Evolutionary conservation across 2,888 invertebrate species (phyloP), one percentile per base, ranked within the genome.

Genomic region (Lithophane leautieri): DNA sequence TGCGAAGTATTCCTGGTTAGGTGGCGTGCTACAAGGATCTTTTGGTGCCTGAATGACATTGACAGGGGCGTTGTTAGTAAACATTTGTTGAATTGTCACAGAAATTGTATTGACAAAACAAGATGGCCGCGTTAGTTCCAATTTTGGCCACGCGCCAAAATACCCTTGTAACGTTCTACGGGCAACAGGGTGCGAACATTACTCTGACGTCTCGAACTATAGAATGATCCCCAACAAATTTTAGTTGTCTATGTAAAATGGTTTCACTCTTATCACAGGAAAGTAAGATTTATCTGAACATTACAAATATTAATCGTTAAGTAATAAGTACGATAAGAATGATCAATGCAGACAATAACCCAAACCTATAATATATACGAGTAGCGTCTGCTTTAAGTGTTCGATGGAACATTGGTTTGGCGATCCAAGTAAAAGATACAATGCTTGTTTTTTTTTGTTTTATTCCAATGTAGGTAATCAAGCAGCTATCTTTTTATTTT

Each of bases 121-220:
- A 67, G 16, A 19, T 56, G 34, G n/a, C 11, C 19, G n/a, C 19
- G 16, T 11, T 40, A 56, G 54, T 67, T n/a, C 56, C n/a, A 4
- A 54, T n/a, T 67, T 54, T 34, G 56, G 56, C n/a, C 16, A 11
- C 11, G 11, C 11, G 54, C n/a, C 54, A 67, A 67, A 67, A 54
- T 11, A 40, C n/a, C 16, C 6, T 54, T 54, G 54, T 40, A 40
- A 16, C 2, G 54, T 56, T 40, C 34, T 40, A 25, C 58, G 44
- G 56, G 62, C 58, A 60, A 68, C 28, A 44, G 50, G 75, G 56
- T 58, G 34, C 56, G 34, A 62, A 52, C 16, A 62, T 40, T 63
- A 44, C 16, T 34, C 47, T 50, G 14, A 14, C 8, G 11, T 42
- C 16, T 50, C 19, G 75, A 72, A 34, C 28, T 50, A 25, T 16